Evolutionary conservation across 2,113 vertebrate genomes (phyloP), one percentile per base, ranked within the genome.

Genomic region (Elachura formosa): DNA sequence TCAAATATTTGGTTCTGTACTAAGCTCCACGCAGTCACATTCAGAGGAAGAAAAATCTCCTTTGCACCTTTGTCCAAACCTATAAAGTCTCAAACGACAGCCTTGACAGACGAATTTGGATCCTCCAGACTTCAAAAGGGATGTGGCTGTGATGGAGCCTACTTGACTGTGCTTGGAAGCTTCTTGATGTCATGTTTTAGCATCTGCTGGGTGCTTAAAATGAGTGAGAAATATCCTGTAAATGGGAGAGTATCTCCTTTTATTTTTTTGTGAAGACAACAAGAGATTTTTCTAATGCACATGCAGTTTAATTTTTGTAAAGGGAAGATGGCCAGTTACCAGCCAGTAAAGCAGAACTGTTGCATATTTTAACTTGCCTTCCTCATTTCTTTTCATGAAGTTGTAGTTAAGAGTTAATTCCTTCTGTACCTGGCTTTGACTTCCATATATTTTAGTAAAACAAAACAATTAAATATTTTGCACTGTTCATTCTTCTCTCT

Each of bases 401-500:
- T 78, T 80, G 9, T 81, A 89, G 84, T 88, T 84, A 90, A 92
- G 79, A 89, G 75, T 71, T 91, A 22, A 71, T 63, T 80, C 85
- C 84, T 91, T 90, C 82, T 92, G 68, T 91, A 92, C 63, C 85
- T 90, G 93, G 63, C 92, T 76, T 96, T 89, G 93, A 92, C 84
- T 86, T 94, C 89, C 90, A 92, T 87, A 67, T 94, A 78, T 96
- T 97, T 97, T 96, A 96, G 72, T 97, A 96, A 97, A 95, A 96
- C 93, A 96, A 82, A 81, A 64, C 52, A 78, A 17, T 51, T n/a
- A 80, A 95, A 95, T 78, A 68, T 95, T 98, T 98, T 98, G 98
- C 97, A 98, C 97, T 98, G 97, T 97, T 97, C 14, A 4, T 94
- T 94, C 96, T 96, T 67, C 54, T 85, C 87, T 98, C 97, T 89